phyloP scores from a whole-genome alignment of 1,140 invertebrate genomes.

The Heliothis subflexa region DNA sequence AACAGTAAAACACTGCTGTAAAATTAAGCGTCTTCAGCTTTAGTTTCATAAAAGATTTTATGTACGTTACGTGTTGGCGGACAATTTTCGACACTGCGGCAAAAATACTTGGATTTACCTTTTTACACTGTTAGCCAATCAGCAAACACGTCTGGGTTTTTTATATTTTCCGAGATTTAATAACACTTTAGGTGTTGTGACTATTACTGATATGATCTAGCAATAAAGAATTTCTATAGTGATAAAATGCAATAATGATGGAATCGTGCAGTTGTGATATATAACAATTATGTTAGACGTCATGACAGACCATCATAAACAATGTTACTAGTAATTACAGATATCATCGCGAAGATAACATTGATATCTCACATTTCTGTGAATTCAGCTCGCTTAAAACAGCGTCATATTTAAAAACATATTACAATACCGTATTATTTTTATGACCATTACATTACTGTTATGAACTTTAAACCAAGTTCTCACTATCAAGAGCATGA shows the following conservation, averaged over 20 bases:
- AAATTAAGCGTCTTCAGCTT: constrained; percentile 5
- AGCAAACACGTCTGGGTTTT: constrained; percentile 7
- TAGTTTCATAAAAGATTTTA: background rate
- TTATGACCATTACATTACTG: background rate
- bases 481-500: background rate
- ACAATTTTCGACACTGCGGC: constrained; percentile 32
- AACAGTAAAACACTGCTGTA: background rate
- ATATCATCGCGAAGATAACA: background rate
- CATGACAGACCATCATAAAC: constrained; percentile 15
- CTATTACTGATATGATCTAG: constrained; percentile 6
- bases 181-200: background rate
- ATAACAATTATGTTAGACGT: constrained; percentile 23
- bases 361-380: background rate
- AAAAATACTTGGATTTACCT: background rate
- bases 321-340: background rate
- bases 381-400: background rate
- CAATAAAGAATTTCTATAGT: constrained; percentile 17
- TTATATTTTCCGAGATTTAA: constrained; percentile 10
- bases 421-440: background rate
- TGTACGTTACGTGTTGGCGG: constrained; percentile 11
- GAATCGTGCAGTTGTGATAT: constrained; percentile 23
- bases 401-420: background rate
- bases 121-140: constrained; percentile 13
- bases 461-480: background rate
- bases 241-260: constrained; percentile 8